phyloP scores from a whole-genome alignment of 1,140 invertebrate species.

The Varroa destructor region DNA sequence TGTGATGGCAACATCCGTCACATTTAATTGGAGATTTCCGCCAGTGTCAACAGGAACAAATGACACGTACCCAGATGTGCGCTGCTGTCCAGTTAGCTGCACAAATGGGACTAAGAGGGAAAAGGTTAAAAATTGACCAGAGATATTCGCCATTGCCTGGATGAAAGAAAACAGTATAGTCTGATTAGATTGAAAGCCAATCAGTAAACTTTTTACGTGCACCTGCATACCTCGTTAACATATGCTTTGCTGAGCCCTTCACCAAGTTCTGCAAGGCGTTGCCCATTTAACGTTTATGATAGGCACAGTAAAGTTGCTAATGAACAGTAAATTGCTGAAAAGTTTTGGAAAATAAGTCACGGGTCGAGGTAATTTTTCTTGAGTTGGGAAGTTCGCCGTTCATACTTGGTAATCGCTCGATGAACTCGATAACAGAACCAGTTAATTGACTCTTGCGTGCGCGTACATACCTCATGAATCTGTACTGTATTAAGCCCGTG shows the following conservation, averaged over 20 bases:
- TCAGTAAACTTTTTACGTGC: too few relatives aligned
- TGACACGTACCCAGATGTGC: background rate
- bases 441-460: too few relatives aligned
- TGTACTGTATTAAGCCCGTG: slow-evolving; percentile 10
- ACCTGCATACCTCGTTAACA: background rate
- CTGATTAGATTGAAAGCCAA: background rate
- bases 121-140: slow-evolving; percentile 13
- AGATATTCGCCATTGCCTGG: slow-evolving; percentile 23
- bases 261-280: background rate
- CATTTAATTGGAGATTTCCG: slow-evolving; percentile 11
- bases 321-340: background rate
- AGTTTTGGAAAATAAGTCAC: background rate
- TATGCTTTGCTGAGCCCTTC: background rate
- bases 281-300: background rate
- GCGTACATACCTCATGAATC: background rate
- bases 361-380: slow-evolving; percentile 3
- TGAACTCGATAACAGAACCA: background rate
- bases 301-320: background rate
- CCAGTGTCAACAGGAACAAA: background rate
- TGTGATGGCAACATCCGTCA: slow-evolving; percentile 6
- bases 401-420: background rate
- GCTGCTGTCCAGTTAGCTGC: slow-evolving; percentile 2
- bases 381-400: background rate
- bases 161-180: background rate
- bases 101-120: slow-evolving; percentile 1